Conservation (phyloP, 1,140 invertebrate genomes). For the Neodiprion pinetum region DNA sequence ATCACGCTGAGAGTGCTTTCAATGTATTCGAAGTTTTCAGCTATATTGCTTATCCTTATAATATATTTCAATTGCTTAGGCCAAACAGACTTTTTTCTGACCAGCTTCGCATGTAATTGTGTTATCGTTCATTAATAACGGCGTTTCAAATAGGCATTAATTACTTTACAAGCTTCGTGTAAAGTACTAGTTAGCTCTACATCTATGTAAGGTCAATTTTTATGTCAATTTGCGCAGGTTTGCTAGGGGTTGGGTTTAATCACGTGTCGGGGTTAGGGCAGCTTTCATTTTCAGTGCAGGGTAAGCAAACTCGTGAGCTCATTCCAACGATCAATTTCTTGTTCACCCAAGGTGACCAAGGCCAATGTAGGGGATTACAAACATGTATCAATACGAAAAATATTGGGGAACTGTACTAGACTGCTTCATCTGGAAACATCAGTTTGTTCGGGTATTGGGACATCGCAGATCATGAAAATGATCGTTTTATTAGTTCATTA, state of each 20-base stretch:
- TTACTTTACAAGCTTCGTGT: neutral
- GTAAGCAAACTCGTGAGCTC: neutral
- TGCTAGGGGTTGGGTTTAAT: neutral
- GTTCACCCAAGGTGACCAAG: neutral
- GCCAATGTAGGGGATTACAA: neutral
- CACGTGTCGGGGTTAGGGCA: neutral
- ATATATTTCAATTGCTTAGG: neutral
- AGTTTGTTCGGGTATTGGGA: neutral
- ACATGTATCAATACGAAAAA: neutral
- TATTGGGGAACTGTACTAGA: too few species aligned
- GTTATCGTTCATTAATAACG: neutral
- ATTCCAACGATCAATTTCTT: neutral
- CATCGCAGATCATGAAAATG: too few species aligned
- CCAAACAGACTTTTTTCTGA: neutral
- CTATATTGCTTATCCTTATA: neutral
- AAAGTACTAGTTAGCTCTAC: neutral
- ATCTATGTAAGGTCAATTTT: neutral
- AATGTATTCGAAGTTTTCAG: neutral
- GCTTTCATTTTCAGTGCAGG: neutral
- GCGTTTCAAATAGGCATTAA: neutral
- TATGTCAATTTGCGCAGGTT: neutral
- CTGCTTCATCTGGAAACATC: neutral
- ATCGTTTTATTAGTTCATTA: neutral
- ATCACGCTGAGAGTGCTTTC: too few species aligned
- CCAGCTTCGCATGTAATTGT: conserved; percentile 5